Evolutionary conservation across 2,888 invertebrate species (phyloP), one percentile per base, ranked within the genome.

Genomic region (Microctonus hyperodae): DNA sequence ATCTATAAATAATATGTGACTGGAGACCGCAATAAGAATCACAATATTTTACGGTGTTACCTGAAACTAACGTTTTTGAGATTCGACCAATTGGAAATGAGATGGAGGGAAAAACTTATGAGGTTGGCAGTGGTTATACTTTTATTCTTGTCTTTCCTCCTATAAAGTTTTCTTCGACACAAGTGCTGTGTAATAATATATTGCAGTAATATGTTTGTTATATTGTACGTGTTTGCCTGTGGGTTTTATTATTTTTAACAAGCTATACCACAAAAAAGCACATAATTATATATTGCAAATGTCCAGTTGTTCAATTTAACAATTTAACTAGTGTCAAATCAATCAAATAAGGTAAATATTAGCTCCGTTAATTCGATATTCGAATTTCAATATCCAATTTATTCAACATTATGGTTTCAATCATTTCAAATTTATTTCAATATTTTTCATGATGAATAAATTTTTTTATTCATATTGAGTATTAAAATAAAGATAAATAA

Each of bases 1-100:
- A 66, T 61, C 70, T 69, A 71, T 74, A 73, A 73, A 74, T 73
- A 74, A 71, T n/a, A n/a, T 69, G 70, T 62, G 65, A 64, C 67
- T 59, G 59, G 65, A 62, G 68, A 73, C 73, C 68, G 70, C 72
- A 73, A 73, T 74, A 68, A 70, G 60, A 70, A 72, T 66, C 67
- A 55, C 37, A 64, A 53, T 72, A 16, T 72, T 73, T 74, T 72
- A 74, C 74, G 51, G 70, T 59, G 67, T 72, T 74, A 73, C 74
- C 71, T 70, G 71, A 72, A 69, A 69, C 67, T 68, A 44, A 37
- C 58, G 62, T 31, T 55, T 48, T 57, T 44, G 16, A 44, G 16
- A 44, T 1, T 6, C 55, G 65, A 66, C 55, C 56, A 25, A 65
- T 60, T 57, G 64, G 40, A 69, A 61, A 57, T 7, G 44, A 62